Conservation (phyloP, 2,113 vertebrate genomes). For the Oreotrochilus melanogaster region DNA sequence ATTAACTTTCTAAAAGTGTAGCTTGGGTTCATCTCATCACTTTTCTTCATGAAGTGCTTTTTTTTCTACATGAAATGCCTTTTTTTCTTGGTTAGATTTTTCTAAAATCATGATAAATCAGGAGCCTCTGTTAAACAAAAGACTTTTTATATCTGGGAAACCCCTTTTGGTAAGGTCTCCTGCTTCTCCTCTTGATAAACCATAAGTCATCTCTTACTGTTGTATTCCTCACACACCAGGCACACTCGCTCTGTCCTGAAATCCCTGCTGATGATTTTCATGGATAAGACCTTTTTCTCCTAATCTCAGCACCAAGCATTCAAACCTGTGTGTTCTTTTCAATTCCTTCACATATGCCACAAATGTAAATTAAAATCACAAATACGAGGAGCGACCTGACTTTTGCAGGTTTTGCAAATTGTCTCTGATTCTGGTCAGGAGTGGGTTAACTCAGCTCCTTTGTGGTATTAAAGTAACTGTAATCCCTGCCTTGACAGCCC, state of each 20-base stretch:
- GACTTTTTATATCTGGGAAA: not conserved
- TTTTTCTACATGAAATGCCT: not conserved
- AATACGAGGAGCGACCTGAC: not conserved
- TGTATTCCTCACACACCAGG: fast-evolving
- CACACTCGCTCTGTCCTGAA: not conserved
- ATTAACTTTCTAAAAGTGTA: not conserved
- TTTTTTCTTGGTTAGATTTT: not conserved
- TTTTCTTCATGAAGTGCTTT: not conserved
- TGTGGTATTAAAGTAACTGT: not conserved
- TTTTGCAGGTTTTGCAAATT: not conserved
- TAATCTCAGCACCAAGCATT: not conserved
- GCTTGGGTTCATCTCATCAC: not conserved
- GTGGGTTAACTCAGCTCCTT: not conserved
- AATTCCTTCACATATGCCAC: not conserved
- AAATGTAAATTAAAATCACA: not conserved
- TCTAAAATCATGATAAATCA: not conserved
- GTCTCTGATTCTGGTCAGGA: not conserved
- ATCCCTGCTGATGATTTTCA: not conserved
- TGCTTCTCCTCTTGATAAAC: not conserved
- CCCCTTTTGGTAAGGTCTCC: not conserved
- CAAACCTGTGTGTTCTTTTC: not conserved
- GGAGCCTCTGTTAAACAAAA: not conserved
- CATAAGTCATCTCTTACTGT: not conserved
- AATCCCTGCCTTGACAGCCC: not conserved
- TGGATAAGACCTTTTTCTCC: not conserved